Conservation (phyloP, 2,888 invertebrate species). For the Papilio protenor region DNA sequence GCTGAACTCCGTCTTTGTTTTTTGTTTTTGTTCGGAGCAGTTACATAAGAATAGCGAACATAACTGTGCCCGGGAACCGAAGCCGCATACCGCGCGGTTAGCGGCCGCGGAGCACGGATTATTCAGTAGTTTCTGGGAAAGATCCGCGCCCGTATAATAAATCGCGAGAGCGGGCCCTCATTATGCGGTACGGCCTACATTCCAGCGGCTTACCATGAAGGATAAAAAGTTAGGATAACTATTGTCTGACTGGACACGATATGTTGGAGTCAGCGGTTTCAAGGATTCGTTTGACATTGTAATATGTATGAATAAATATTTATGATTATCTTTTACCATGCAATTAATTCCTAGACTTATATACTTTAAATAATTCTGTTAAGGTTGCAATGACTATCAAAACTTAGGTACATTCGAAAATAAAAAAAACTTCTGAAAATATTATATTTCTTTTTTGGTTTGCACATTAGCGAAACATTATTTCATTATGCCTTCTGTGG, state of each 20-base stretch:
- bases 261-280: constrained; percentile 46
- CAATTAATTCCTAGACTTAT: too few relatives aligned
- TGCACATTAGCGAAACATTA: too few relatives aligned
- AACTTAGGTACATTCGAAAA: too few relatives aligned
- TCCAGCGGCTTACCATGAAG: constrained; percentile 70
- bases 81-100: constrained; percentile 66
- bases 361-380: too few relatives aligned
- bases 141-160: constrained; percentile 68
- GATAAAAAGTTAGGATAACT: constrained; percentile 71
- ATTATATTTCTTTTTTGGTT: too few relatives aligned
- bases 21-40: constrained; percentile 50
- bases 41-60: constrained; percentile 80
- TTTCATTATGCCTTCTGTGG: too few relatives aligned
- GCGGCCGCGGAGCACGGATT: constrained; percentile 65
- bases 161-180: constrained; percentile 67
- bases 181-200: constrained; percentile 82
- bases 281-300: constrained; percentile 46
- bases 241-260: constrained; percentile 63
- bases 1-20: constrained; percentile 43
- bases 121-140: constrained; percentile 79
- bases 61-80: constrained; percentile 77
- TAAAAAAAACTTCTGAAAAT: too few relatives aligned
- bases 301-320: neutral
- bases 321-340: too few relatives aligned
- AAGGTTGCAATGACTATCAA: too few relatives aligned